Conservation (phyloP, 2,797 vertebrate species). For the Syndactyla subalaris region DNA sequence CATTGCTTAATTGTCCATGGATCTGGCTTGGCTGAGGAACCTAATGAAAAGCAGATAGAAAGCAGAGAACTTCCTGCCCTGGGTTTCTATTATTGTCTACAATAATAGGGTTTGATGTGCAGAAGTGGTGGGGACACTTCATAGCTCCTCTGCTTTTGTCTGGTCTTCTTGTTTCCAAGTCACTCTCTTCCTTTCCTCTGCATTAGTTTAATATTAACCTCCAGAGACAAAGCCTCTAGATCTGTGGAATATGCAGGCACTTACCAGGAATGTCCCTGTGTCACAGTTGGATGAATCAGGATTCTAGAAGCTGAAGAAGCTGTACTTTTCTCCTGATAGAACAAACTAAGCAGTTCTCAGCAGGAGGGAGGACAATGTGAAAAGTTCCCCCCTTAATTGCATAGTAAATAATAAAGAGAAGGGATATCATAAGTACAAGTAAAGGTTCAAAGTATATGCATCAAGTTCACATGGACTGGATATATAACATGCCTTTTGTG, state of each 20-base stretch:
- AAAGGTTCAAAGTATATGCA: neutral
- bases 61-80: slow-evolving; percentile 22
- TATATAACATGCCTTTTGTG: neutral
- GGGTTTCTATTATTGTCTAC: neutral
- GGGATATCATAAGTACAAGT: neutral
- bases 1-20: neutral
- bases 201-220: neutral
- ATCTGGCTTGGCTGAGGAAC: neutral
- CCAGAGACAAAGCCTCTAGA: neutral
- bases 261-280: rapidly evolving
- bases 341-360: neutral
- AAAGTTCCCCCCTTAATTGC: neutral
- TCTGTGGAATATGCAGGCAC: neutral
- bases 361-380: neutral
- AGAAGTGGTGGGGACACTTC: neutral
- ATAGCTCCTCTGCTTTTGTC: neutral
- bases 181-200: neutral
- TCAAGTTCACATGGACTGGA: neutral
- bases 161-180: neutral
- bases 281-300: neutral
- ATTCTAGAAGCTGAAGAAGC: neutral
- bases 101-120: slow-evolving; percentile 25
- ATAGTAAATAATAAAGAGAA: neutral
- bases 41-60: slow-evolving; percentile 18
- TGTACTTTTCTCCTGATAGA: neutral